These are phyloP conservation scores for Diphyllodes magnificus DNA, from an alignment of 2,113 vertebrate species.

Conservation along the genomic window DNA sequence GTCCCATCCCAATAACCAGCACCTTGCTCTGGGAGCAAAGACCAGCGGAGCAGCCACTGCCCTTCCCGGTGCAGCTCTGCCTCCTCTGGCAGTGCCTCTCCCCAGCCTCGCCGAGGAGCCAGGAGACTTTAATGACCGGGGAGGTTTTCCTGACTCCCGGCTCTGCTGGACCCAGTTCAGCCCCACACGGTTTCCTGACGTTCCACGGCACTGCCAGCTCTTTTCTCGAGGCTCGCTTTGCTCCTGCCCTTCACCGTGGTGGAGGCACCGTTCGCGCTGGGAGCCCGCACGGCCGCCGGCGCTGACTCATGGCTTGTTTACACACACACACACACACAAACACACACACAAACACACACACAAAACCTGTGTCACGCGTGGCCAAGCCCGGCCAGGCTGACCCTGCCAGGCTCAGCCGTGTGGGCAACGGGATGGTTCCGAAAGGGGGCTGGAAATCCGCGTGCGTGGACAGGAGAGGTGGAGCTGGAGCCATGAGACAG, in stretches of 20 bases:
- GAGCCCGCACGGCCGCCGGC: neutral
- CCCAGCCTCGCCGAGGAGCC: neutral
- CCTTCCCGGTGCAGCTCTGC: neutral
- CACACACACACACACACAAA: neutral
- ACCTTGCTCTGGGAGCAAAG: neutral
- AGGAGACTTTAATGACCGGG: accelerated
- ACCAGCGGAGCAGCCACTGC: accelerated
- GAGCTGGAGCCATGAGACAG: neutral
- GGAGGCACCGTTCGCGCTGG: neutral
- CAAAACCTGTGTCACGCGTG: neutral
- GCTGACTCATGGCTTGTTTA: constrained; percentile 39
- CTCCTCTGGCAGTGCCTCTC: neutral
- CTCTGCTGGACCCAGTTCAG: neutral
- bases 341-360: neutral
- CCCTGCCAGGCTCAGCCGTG: neutral
- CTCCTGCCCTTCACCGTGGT: neutral
- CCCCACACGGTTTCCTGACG: neutral
- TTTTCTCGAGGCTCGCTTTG: neutral
- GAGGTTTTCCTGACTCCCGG: neutral
- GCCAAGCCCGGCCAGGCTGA: neutral
- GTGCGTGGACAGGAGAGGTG: neutral
- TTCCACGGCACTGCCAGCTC: neutral
- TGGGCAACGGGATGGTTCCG: accelerated
- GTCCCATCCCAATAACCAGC: neutral
- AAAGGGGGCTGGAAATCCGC: neutral